Percentiles rank a stretch among this genome's conserved stretches.
phyloP scores from a whole-genome alignment of 2,113 vertebrate species.

The Ictidomys tridecemlineatus region DNA sequence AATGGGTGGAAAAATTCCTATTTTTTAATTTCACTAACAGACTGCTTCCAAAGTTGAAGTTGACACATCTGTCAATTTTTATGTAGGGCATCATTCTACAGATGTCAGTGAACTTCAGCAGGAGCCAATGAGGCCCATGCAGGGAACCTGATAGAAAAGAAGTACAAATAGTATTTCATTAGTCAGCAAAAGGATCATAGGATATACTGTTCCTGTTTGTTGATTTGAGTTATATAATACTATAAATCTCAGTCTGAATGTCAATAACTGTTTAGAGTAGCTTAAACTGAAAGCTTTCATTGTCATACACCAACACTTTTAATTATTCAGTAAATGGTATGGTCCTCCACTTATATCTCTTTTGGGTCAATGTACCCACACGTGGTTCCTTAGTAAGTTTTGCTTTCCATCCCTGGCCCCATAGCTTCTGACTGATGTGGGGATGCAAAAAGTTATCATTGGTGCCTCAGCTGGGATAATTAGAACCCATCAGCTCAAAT shows the following conservation, averaged over 20 bases:
- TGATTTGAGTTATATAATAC: constrained; percentile 28
- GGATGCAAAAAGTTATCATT: rapidly evolving
- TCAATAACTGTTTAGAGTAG: neutral
- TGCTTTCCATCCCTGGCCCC: rapidly evolving
- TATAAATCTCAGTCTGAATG: neutral
- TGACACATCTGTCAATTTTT: constrained; percentile 9
- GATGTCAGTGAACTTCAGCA: neutral
- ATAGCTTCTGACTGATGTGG: neutral
- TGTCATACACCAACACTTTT: neutral
- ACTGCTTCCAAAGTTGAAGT: neutral
- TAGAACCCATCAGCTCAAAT: neutral
- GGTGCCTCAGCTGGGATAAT: neutral
- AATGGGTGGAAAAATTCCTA: neutral
- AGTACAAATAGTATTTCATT: neutral
- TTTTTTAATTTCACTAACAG: neutral
- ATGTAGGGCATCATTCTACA: neutral
- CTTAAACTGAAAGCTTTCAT: neutral
- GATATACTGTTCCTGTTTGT: neutral
- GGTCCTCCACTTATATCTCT: neutral
- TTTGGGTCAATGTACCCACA: neutral
- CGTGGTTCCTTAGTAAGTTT: rapidly evolving
- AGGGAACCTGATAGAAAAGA: constrained; percentile 1
- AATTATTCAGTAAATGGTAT: neutral
- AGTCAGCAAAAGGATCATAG: neutral
- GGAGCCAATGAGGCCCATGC: neutral